Base-by-base conservation (phyloP, 1,140 invertebrate genomes). In the Apis dorsata region DNA sequence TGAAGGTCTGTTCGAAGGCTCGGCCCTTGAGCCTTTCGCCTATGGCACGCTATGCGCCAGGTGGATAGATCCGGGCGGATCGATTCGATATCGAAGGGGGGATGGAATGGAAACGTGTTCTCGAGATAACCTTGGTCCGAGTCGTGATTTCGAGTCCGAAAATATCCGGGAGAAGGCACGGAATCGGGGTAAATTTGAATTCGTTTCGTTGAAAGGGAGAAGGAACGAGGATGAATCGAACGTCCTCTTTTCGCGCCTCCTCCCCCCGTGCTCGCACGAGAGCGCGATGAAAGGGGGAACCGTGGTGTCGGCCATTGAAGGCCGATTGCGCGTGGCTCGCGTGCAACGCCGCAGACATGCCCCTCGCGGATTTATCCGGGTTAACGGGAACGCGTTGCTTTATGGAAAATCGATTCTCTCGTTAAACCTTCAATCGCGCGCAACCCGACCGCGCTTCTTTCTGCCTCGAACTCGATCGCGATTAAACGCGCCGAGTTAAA, bases 1-100 rank as follows among this genome's bases (percentile, higher is more conserved):
- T 91, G 90, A 91, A 91, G 90, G 91, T 91, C 81, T 79, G 74
- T 28, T 81, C 28, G 28, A 34, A 24, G 24, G 24, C 34, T 34
- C 34, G 34, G 2, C 34, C 34, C 34, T 34, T 34, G 24, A 24
- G 24, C 24, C 24, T 24, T 24, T 24, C 24, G 34, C 2, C 34
- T 34, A 4, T 34, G 2, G 34, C 34, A 44, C 34, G 34, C 34
- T 44, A 44, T 44, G 34, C 34, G 34, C 34, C 34, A 44, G 49
- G 13, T 11, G 34, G 10, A 10, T 68, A 1, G 17, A 59, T 12
- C 34, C 34, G 7, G 49, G 13, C 5, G 34, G 10, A 10, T 68
- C 0, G 17, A 59, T 51, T 17, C 57, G 10, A 62, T 12, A 10
- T 8, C 19, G 34, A 24, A 24, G 2, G 7, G 0, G 5, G 2